Base-by-base conservation (phyloP, 2,888 invertebrate genomes). In the Scaptomyza flava region DNA sequence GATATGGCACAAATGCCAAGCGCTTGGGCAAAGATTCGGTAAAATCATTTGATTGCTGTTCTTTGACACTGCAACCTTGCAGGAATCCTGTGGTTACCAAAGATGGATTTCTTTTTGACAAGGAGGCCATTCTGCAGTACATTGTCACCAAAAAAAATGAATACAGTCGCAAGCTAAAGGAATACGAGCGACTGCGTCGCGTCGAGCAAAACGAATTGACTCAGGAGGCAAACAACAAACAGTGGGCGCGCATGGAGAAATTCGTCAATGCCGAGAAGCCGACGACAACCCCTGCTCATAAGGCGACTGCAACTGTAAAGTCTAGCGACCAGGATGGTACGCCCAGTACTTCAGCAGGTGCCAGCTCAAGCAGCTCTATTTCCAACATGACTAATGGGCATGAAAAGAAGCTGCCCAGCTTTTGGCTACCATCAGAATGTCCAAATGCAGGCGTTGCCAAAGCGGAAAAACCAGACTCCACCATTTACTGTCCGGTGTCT, bases 11-110 rank as follows among this genome's bases (percentile, higher is more conserved):
- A 7, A 81, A 81, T 91, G 94, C 94, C 50, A 96, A 96, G 91
- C 93, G 99, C 87, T 94, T 99, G 52, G 98, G 98, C 5, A 99
- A 92, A 66, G 92, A 92, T 72, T 92, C 92, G 0, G 89, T 92
- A 0, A 96, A 97, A 92, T 97, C 96, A 90, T 99, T 99, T 91
- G 99, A 99, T 92, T 98, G 98, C 90, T 99, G 99, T 91, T 98
- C 97, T 68, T 92, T 99, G 59, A 98, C 98, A 1, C 93, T 99
- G 65, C 99, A 99, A 90, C 99, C 99, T 0, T 99, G 99, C 90
- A 94, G 96, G 84, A 95, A 97, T 92, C 98, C 99, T 31, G 97
- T 99, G 1, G 93, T 99, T 38, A 97, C 97, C 11, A 95, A 95
- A 91, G 97, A 99, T 89, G 99, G 99, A 0, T 97, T 95, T 91